These are phyloP conservation scores for Eupelmus urozonus DNA, from an alignment of 2,888 invertebrate genomes.

Conservation along the genomic window DNA sequence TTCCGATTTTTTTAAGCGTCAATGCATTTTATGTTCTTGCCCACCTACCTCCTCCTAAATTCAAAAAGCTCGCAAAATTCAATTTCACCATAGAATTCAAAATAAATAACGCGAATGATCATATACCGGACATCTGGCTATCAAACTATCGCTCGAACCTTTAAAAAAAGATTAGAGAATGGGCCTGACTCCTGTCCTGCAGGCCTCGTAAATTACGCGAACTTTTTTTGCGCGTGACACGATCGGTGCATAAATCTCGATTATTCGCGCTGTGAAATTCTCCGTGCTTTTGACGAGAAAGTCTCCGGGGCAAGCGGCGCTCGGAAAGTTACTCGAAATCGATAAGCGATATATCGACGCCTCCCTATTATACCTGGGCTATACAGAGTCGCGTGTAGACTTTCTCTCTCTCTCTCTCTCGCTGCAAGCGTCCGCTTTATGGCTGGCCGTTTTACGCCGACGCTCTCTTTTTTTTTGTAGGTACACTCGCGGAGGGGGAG, in stretches of 20 bases:
- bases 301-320: neutral
- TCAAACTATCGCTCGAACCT: neutral
- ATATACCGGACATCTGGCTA: neutral
- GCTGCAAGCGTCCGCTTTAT: neutral
- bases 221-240: neutral
- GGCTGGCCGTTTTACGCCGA: neutral
- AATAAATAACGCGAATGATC: constrained; percentile 11
- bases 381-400: neutral
- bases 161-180: neutral
- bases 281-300: neutral
- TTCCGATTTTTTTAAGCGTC: neutral
- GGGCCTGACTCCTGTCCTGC: neutral
- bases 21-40: neutral
- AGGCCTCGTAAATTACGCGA: constrained; percentile 6
- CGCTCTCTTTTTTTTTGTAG: no score
- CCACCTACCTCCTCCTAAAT: neutral
- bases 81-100: constrained; percentile 19
- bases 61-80: constrained; percentile 7
- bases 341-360: constrained; percentile 32
- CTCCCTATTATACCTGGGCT: neutral
- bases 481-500: no score
- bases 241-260: constrained; percentile 31
- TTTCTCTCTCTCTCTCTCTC: neutral
- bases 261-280: constrained; percentile 20
- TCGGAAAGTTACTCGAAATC: constrained; percentile 41